A percentile compares a stretch with the other conserved stretches of the same genome.
These are phyloP conservation scores for Chesias legatella DNA, from an alignment of 2,888 invertebrate genomes.

Conservation along the genomic window DNA sequence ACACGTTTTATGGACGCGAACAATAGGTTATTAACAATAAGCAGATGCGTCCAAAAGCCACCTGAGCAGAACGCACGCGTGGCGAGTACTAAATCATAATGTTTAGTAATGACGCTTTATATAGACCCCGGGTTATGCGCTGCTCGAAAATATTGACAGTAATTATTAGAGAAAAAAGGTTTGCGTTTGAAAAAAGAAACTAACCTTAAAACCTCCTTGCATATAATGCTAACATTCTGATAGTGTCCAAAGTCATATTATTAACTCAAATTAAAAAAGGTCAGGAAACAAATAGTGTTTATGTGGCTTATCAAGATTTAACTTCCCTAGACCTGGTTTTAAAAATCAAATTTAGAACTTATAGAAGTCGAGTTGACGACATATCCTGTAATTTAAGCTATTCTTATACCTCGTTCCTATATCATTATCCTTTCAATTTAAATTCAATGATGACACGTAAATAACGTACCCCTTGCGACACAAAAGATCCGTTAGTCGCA, in stretches of 20 bases:
- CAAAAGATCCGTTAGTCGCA: constrained; percentile 73
- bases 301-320: too few relatives aligned
- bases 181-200: background rate
- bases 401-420: constrained; percentile 14
- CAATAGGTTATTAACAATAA: constrained; percentile 68
- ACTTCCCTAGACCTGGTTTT: too few relatives aligned
- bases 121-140: constrained; percentile 32
- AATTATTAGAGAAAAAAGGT: background rate
- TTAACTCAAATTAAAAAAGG: too few relatives aligned
- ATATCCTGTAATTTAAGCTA: too few relatives aligned
- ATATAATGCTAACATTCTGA: too few relatives aligned
- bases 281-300: too few relatives aligned
- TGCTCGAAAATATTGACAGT: constrained; percentile 21
- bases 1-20: constrained; percentile 35
- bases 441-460: constrained; percentile 44
- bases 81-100: constrained; percentile 54
- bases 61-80: constrained; percentile 59
- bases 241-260: too few relatives aligned
- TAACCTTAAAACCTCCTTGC: too few relatives aligned
- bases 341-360: too few relatives aligned
- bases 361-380: too few relatives aligned
- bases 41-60: constrained; percentile 65
- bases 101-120: constrained; percentile 47
- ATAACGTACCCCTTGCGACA: constrained; percentile 54
- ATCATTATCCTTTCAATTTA: constrained; percentile 16